phyloP scores from a whole-genome alignment of 1,140 invertebrate genomes.

The Pristionchus pacificus region DNA sequence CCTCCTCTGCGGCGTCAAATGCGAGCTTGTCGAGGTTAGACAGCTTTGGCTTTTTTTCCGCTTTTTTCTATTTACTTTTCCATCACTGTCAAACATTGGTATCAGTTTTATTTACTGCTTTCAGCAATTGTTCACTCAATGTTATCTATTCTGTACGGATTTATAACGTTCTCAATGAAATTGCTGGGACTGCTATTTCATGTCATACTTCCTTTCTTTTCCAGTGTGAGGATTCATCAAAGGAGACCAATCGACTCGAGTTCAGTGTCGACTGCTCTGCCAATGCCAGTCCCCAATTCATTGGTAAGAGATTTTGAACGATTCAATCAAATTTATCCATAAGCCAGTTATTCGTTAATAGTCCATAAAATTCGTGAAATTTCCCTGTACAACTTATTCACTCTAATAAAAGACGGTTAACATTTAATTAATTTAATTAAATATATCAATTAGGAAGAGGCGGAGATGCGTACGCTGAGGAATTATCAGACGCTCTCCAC shows the following conservation, averaged over 20 bases:
- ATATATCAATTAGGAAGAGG: slow-evolving; percentile 33
- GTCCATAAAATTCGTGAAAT: no score
- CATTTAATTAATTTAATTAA: slow-evolving; percentile 16
- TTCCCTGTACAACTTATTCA: no score
- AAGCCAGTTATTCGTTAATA: no score
- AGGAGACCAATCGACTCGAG: slow-evolving; percentile 2
- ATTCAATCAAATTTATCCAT: neutral
- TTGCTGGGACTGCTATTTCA: no score
- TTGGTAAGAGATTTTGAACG: slow-evolving; percentile 21
- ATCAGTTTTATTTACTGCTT: neutral
- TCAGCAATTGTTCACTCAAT: no score
- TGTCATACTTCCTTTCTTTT: no score
- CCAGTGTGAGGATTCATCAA: slow-evolving; percentile 18
- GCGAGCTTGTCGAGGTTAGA: slow-evolving; percentile 1
- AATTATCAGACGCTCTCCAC: slow-evolving; percentile 21
- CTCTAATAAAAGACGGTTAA: neutral
- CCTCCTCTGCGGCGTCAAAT: slow-evolving; percentile 17
- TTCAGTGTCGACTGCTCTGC: slow-evolving; percentile 27
- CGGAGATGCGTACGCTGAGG: slow-evolving; percentile 19
- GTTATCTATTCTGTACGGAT: no score
- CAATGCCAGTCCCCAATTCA: slow-evolving; percentile 30
- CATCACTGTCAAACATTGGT: no score
- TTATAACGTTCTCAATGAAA: no score
- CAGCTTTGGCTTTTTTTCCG: no score
- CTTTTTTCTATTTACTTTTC: no score